phyloP scores from a whole-genome alignment of 1,140 invertebrate species.

The Papilio polyxenes region DNA sequence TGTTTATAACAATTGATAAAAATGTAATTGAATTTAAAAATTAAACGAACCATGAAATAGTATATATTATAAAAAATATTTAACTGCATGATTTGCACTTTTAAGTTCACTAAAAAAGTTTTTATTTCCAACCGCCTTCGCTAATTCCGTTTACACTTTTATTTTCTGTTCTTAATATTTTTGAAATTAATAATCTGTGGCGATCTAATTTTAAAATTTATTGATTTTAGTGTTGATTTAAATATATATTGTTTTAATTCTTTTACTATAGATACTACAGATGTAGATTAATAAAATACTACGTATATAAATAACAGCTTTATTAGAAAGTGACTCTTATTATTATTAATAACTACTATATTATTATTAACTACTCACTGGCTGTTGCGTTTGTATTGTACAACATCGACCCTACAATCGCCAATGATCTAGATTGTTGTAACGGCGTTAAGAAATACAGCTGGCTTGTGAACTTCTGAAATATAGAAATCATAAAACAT shows the following conservation, averaged over 20 bases:
- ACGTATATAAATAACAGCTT: too few relatives aligned
- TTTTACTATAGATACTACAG: too few relatives aligned
- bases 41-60: constrained; percentile 34
- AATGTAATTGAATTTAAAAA: constrained; percentile 9
- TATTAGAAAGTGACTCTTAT: too few relatives aligned
- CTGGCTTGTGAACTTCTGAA: constrained; percentile 33
- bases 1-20: constrained; percentile 6
- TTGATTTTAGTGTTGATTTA: not conserved
- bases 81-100: constrained; percentile 34
- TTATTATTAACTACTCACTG: too few relatives aligned
- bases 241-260: not conserved
- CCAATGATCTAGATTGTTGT: constrained; percentile 23
- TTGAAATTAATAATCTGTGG: not conserved
- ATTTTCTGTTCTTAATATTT: constrained; percentile 25
- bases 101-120: constrained; percentile 15
- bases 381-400: not conserved
- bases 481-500: constrained; percentile 35
- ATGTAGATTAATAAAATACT: too few relatives aligned
- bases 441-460: constrained; percentile 25
- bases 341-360: too few relatives aligned
- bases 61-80: constrained; percentile 20
- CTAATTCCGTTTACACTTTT: constrained; percentile 22
- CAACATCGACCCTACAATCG: not conserved
- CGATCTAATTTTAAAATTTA: not conserved
- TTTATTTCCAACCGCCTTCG: not conserved